These are phyloP conservation scores for Muscidifurax raptorellus DNA, from an alignment of 1,140 invertebrate genomes.

Conservation along the genomic window DNA sequence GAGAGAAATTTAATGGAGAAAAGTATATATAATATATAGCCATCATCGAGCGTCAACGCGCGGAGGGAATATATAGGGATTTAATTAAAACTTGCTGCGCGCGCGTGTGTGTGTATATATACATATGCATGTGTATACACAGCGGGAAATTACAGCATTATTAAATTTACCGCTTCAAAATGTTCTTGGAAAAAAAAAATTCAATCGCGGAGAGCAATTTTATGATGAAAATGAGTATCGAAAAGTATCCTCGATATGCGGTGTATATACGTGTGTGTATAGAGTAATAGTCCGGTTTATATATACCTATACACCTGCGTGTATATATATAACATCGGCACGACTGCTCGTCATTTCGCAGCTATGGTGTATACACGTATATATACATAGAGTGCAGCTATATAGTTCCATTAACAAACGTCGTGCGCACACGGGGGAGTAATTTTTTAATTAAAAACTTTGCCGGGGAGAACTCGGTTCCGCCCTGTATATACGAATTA, in stretches of 20 bases:
- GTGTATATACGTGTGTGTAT: neutral
- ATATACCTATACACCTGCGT: no score
- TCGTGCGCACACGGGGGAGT: constrained; percentile 15
- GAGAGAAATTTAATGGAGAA: neutral
- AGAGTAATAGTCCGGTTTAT: no score
- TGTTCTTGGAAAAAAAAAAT: neutral
- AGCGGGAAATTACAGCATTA: neutral
- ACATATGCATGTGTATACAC: no score
- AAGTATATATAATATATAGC: neutral
- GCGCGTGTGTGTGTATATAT: neutral
- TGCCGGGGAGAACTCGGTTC: neutral
- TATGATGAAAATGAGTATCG: neutral
- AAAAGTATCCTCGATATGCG: neutral
- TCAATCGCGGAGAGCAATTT: neutral
- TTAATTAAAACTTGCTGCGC: neutral
- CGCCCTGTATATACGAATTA: neutral
- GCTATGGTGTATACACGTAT: no score
- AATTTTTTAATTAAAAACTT: constrained; percentile 52
- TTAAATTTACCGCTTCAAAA: neutral
- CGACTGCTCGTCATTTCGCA: no score
- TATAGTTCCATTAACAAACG: constrained; percentile 34
- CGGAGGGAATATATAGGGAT: neutral
- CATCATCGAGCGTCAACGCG: neutral
- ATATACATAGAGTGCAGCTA: no score
- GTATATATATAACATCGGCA: no score